A percentile compares a stretch with the other conserved stretches of the same genome.
Evolutionary conservation across 53 echinoderm and acorn worm species (phyloP).

Genomic region (Paracentrotus lividus): DNA sequence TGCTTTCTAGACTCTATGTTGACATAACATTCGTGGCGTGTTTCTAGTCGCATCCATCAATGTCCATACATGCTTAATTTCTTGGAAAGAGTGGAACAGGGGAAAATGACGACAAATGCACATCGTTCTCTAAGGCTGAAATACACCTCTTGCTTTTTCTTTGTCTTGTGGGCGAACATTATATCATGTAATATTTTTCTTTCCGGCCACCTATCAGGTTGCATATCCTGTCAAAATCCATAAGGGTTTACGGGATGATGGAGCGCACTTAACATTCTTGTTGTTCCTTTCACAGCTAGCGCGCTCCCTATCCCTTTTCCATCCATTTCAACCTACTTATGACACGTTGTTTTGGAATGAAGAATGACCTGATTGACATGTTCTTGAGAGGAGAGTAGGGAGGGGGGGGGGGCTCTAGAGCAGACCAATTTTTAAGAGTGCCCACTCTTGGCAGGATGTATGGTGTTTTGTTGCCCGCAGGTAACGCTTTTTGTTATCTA

Average conservation of each 20-base stretch:
- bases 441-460: conserved; percentile 16
- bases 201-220: conserved; percentile 28
- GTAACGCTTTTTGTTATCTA: neutral
- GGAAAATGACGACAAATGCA: neutral
- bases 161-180: neutral
- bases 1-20: neutral
- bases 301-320: neutral
- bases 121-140: neutral
- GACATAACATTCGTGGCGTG: neutral
- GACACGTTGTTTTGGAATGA: conserved; percentile 40
- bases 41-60: neutral
- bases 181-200: conserved; percentile 47
- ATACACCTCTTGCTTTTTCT: neutral
- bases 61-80: neutral
- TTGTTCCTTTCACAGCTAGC: neutral
- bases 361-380: conserved; percentile 31
- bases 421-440: conserved; percentile 15
- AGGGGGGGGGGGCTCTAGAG: neutral
- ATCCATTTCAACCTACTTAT: conserved; percentile 44
- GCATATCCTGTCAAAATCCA: conserved; percentile 42
- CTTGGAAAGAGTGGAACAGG: neutral
- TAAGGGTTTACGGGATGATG: neutral
- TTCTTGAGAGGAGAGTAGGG: neutral
- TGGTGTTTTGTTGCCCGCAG: neutral
- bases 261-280: conserved; percentile 39